phyloP scores from a whole-genome alignment of 2,888 invertebrate genomes.

The Machimus rusticus region DNA sequence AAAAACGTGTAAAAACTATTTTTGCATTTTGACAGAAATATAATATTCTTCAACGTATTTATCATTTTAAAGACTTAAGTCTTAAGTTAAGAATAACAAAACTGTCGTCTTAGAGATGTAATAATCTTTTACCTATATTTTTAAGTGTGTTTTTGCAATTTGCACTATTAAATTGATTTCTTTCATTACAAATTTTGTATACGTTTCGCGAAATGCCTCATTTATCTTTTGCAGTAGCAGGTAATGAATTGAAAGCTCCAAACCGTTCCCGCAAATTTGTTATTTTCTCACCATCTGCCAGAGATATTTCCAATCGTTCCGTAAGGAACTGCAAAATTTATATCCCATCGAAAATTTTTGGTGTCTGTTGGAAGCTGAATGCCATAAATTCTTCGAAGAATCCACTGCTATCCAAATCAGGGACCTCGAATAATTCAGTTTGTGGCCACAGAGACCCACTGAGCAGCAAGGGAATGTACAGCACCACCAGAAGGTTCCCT shows the following conservation, averaged over 20 bases:
- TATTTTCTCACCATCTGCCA: constrained; percentile 44
- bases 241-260: constrained; percentile 12
- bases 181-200: not conserved
- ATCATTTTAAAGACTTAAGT: no score
- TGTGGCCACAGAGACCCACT: not conserved
- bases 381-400: constrained; percentile 40
- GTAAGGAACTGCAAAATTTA: constrained; percentile 30
- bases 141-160: not conserved
- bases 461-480: not conserved
- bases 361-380: constrained; percentile 42
- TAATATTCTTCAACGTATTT: no score
- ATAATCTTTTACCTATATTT: not conserved
- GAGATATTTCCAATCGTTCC: constrained; percentile 12
- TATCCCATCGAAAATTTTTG: constrained; percentile 34
- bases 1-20: no score
- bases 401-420: constrained; percentile 33
- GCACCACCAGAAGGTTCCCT: not conserved
- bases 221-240: not conserved
- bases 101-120: not conserved
- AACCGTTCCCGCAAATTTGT: constrained; percentile 36
- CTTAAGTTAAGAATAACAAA: no score
- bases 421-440: constrained; percentile 29
- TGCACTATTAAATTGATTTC: not conserved
- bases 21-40: no score
- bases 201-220: not conserved